Evolutionary conservation across 1,140 invertebrate genomes (phyloP).

Genomic region (Tigriopus japonicus): DNA sequence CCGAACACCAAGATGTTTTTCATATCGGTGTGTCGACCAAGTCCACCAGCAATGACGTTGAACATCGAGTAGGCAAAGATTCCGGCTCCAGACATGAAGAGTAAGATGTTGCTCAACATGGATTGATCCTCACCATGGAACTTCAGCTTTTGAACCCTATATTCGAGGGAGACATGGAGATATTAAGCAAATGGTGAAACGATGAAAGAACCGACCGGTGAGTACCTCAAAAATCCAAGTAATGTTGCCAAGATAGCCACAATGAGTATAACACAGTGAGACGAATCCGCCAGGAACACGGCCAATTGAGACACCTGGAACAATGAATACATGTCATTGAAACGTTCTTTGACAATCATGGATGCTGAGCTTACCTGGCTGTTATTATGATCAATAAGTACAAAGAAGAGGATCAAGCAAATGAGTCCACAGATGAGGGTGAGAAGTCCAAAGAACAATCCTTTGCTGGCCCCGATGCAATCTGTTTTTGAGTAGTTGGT

Average conservation of each 20-base stretch:
- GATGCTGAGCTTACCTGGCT: slow-evolving; percentile 33
- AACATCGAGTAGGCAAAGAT: slow-evolving; percentile 79
- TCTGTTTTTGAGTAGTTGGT: slow-evolving; percentile 50
- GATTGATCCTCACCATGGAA: slow-evolving; percentile 64
- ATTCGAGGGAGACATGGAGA: slow-evolving; percentile 18
- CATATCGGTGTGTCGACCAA: slow-evolving; percentile 59
- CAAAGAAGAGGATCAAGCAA: slow-evolving; percentile 82
- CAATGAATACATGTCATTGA: background rate
- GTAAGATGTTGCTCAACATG: slow-evolving; percentile 68
- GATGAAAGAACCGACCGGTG: slow-evolving; percentile 16
- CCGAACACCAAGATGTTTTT: slow-evolving; percentile 74
- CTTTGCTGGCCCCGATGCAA: slow-evolving; percentile 68
- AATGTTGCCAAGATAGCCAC: slow-evolving; percentile 70
- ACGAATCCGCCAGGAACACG: slow-evolving; percentile 71
- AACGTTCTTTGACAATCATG: background rate
- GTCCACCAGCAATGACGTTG: slow-evolving; percentile 69
- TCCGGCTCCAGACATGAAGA: slow-evolving; percentile 74
- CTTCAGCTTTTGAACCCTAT: slow-evolving; percentile 62
- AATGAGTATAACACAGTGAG: slow-evolving; percentile 65
- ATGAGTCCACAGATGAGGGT: slow-evolving; percentile 74
- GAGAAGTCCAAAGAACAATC: slow-evolving; percentile 77
- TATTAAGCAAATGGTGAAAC: background rate
- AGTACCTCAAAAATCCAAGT: slow-evolving; percentile 67
- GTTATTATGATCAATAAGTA: slow-evolving; percentile 60
- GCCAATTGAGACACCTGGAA: slow-evolving; percentile 34